Conservation (phyloP, 2,797 vertebrate genomes). For the Sebastes vulpes region DNA sequence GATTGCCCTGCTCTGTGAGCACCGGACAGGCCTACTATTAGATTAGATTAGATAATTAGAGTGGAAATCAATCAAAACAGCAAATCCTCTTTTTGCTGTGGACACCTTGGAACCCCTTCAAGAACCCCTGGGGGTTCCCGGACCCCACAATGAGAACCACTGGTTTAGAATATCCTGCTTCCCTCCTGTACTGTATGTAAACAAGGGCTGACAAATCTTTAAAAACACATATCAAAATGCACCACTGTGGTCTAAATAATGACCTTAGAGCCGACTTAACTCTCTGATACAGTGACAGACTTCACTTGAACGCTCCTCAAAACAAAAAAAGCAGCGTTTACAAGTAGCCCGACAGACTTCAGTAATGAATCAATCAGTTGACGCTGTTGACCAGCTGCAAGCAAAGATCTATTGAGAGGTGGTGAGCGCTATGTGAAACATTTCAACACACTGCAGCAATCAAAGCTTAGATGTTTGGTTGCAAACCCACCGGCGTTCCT, state of each 20-base stretch:
- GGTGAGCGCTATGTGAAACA: not conserved
- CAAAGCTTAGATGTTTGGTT: slow-evolving; percentile 9
- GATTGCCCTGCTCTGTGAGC: too few relatives aligned
- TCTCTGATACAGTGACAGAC: not conserved
- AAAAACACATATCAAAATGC: not conserved
- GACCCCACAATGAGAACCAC: too few relatives aligned
- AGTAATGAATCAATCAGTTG: not conserved
- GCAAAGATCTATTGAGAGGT: not conserved
- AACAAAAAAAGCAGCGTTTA: not conserved
- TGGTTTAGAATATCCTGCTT: too few relatives aligned
- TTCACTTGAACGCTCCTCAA: not conserved
- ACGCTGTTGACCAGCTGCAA: not conserved
- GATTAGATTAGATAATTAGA: too few relatives aligned
- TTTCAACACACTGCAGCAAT: slow-evolving; percentile 4
- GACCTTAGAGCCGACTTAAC: not conserved
- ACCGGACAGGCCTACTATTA: too few relatives aligned
- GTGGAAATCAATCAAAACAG: too few relatives aligned
- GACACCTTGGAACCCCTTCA: too few relatives aligned
- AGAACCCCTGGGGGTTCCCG: too few relatives aligned
- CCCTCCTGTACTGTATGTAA: not conserved
- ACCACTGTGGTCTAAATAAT: not conserved
- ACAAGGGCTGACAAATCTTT: not conserved
- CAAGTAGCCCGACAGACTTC: not conserved
- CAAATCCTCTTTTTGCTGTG: too few relatives aligned
- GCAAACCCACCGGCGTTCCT: not conserved